These are phyloP conservation scores for Solenopsis fugax DNA, from an alignment of 1,140 invertebrate species.

Conservation along the genomic window DNA sequence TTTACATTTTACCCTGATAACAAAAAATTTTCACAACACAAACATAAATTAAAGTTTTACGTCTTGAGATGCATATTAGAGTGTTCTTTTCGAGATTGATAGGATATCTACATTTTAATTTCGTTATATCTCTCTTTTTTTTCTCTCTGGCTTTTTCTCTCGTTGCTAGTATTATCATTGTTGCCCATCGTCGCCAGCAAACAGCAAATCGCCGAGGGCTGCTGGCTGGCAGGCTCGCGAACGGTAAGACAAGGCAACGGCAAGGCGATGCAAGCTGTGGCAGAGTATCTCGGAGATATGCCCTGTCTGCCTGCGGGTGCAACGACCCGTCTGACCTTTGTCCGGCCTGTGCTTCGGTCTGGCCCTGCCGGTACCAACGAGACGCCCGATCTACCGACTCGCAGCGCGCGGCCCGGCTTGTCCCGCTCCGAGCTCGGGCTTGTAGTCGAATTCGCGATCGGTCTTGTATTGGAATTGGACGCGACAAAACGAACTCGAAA, in stretches of 20 bases:
- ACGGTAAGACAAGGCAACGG: constrained; percentile 69
- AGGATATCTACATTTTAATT: constrained; percentile 4
- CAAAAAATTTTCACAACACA: background rate
- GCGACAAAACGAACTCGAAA: constrained; percentile 53
- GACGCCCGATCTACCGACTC: constrained; percentile 71
- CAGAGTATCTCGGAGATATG: constrained; percentile 83
- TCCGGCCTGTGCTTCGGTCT: constrained; percentile 84
- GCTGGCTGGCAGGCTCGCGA: constrained; percentile 63
- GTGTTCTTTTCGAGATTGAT: background rate
- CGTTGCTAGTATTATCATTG: constrained; percentile 4
- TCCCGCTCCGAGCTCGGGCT: constrained; percentile 21
- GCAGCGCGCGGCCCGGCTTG: constrained; percentile 38
- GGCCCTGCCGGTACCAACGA: constrained; percentile 78
- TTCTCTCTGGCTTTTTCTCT: background rate
- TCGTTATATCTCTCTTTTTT: background rate
- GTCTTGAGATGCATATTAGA: background rate
- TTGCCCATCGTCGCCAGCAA: constrained; percentile 29
- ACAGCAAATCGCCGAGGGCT: constrained; percentile 61
- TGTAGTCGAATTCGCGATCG: constrained; percentile 48
- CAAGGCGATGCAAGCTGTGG: constrained; percentile 58
- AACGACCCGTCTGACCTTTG: constrained; percentile 86
- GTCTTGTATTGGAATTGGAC: constrained; percentile 21
- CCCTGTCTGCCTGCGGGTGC: constrained; percentile 85
- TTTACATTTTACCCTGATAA: constrained; percentile 2
- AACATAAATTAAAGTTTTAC: background rate